A percentile compares a stretch with the other conserved stretches of the same genome.
phyloP scores from a whole-genome alignment of 2,888 invertebrate genomes.

The Fragum whitleyi region DNA sequence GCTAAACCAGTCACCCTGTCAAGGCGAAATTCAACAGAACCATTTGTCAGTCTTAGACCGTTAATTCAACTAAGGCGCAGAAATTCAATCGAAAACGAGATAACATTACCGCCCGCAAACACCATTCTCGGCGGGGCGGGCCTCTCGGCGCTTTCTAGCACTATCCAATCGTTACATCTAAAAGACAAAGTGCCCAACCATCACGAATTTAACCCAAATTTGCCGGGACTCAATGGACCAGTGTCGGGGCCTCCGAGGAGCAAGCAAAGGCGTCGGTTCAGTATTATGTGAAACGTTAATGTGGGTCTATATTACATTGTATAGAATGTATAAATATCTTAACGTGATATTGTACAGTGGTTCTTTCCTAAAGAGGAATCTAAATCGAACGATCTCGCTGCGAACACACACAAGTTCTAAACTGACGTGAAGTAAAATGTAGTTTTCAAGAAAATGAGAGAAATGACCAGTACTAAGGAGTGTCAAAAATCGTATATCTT shows the following conservation, averaged over 20 bases:
- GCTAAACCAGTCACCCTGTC: conserved; percentile 64
- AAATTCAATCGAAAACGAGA: conserved; percentile 58
- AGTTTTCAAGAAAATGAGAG: no score
- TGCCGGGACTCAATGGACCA: conserved; percentile 53
- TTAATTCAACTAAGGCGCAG: conserved; percentile 59
- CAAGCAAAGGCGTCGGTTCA: conserved; percentile 58
- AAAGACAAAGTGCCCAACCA: conserved; percentile 42
- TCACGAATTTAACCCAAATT: conserved; percentile 58
- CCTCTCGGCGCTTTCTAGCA: conserved; percentile 48
- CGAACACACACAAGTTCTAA: no score
- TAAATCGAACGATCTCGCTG: no score
- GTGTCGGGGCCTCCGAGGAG: conserved; percentile 37
- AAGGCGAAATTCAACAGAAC: conserved; percentile 62
- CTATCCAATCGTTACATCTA: conserved; percentile 42
- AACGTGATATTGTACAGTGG: no score
- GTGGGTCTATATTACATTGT: background rate
- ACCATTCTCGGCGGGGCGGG: conserved; percentile 50
- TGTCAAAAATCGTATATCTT: no score
- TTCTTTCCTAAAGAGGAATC: no score
- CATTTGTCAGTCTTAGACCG: conserved; percentile 62
- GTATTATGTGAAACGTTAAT: conserved; percentile 58
- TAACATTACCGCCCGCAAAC: conserved; percentile 26
- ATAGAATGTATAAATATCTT: no score
- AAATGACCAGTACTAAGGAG: no score
- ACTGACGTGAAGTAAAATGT: no score